Evolutionary conservation across 2,888 invertebrate genomes (phyloP), one percentile per base, ranked within the genome.

Genomic region (Laothoe populi): DNA sequence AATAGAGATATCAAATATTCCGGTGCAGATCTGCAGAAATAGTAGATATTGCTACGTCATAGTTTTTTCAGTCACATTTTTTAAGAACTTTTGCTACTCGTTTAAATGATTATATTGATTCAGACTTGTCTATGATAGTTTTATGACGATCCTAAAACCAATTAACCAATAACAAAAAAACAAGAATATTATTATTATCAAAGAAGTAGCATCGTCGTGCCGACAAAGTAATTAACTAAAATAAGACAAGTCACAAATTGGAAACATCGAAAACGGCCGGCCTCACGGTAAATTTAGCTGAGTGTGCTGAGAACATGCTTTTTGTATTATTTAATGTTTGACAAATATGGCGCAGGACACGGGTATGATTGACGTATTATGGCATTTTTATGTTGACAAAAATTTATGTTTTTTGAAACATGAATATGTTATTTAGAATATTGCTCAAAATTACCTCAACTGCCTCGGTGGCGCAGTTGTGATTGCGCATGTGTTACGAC

Each of bases 221-320:
- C 67, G 74, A 79, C 73, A 77, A 78, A 81, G 76, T 82, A 84
- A 87, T 86, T 87, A 87, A 82, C 80, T 82, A 73, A 84, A 86
- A 87, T 77, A 85, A 84, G 83, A 82, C 79, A 77, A 83, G 70
- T 66, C 75, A 82, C 83, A 83, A 86, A 88, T 87, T 86, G 82
- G 73, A 82, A 78, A 79, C 75, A 75, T 70, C 81, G 77, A 53
- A 53, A 53, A 53, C 35, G 53, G 35, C 10, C 35, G 16, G 35
- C 35, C 53, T 53, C 53, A 53, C 59, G 53, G 53, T 53, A 53
- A 53, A 53, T 53, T 53, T 49, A 59, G 44, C 42, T 59, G 59
- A 31, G 59, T 59, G 58, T 24, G 59, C 26, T 16, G 46, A 24
- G 46, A 19, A 19, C 35, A 53, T 53, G 35, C 46, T 35, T 53